Evolutionary conservation across 2,888 invertebrate species (phyloP), one percentile per base, ranked within the genome.

Genomic region (Netelia virgata): DNA sequence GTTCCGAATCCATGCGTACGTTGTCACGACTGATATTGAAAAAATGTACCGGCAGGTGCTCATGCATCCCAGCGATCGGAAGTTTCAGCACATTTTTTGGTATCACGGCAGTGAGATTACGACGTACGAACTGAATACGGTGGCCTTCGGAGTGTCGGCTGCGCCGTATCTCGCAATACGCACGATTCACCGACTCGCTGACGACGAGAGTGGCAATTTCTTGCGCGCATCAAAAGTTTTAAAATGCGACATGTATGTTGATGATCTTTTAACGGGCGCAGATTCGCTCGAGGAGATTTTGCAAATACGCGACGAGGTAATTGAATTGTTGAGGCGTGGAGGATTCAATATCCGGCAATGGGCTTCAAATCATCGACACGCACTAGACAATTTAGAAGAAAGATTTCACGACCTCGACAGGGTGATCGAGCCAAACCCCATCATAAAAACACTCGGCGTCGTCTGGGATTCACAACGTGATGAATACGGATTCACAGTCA

Each of bases 11-110:
- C 80, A 80, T 61, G 53, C 36, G 14, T 84, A 84, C 53, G 80
- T 81, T 14, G 55, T 81, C 20, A 82, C 84, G 11, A 77, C 84
- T 11, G 82, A 86, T 70, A 83, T 80, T 63, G 83, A 75, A 10
- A 79, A 83, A 57, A 79, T 83, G 83, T 83, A 83, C 47, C 47
- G 82, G 14, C 84, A 86, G 50, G 57, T 86, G 1, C 53, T 81
- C 1, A 64, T 73, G 47, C 73, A 50, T 47, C 59, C 43, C n/a
- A 23, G 16, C 14, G 73, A 73, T 47, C 91, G 73, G 6, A 84
- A 70, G 61, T 86, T 68, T 80, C 86, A 84, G 53, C 57, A 63
- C 53, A 63, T 82, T 20, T 43, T 84, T 11, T 84, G 82, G 78
- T 57, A 61, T n/a, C 43, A 53, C 20, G 16, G 63, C 9, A 61